Evolutionary conservation across 1,140 invertebrate species (phyloP), one percentile per base, ranked within the genome.

Genomic region (Ceratina calcarata): DNA sequence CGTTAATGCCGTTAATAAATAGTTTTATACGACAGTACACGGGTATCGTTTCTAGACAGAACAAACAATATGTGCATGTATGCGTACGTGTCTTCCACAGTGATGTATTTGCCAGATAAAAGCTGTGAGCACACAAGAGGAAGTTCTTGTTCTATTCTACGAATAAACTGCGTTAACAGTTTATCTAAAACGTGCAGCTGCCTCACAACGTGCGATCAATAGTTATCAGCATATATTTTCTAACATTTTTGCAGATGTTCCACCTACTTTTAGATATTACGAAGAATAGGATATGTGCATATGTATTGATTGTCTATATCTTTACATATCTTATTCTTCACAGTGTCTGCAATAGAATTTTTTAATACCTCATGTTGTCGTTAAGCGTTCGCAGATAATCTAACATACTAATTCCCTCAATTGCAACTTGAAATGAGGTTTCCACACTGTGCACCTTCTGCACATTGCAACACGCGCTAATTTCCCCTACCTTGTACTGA

Each of bases 41-140:
- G 4, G 24, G 32, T 74, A 75, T 57, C 62, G 3, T 8, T 65
- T 4, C 10, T 37, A 6, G 13, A 6, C 13, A 0, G 22, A 53
- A n/a, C n/a, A n/a, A n/a, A n/a, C n/a, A n/a, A n/a, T n/a, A n/a
- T n/a, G 27, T 32, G 2, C 4, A 32, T 32, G 27, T 32, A 32
- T 32, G 27, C 4, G 4, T 32, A 32, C 27, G 4, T 74, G 64
- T 64, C 64, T 58, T 60, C 24, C 32, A 12, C 53, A 6, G 0
- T 57, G 53, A 27, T 67, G 45, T 37, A 67, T 66, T 58, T 67
- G 45, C 6, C 18, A 67, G 27, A 76, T 67, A 76, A 67, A 76
- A 76, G 32, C 7, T 61, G 13, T 27, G 6, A 76, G 64, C 51
- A 58, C 37, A 49, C 27, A 58, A 37, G 13, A n/a, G 20, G 55